These are phyloP conservation scores for Dicyrtomina minuta DNA, from an alignment of 2,888 invertebrate genomes.

Conservation along the genomic window DNA sequence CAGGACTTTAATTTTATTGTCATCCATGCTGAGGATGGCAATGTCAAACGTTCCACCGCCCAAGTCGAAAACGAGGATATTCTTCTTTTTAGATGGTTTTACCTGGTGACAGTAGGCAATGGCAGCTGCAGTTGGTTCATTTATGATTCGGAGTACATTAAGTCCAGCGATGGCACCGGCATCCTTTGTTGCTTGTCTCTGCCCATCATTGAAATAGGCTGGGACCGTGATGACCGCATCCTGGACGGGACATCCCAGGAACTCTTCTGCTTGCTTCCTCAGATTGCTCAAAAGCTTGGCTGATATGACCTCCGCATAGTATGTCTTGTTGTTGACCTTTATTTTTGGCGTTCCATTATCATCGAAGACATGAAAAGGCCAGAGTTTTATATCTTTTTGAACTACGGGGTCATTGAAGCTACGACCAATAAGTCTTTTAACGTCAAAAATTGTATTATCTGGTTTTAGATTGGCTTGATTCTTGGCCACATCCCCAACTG, in stretches of 20 bases:
- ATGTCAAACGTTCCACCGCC: conserved; percentile 46
- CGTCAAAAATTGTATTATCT: conserved; percentile 63
- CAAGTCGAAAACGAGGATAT: conserved; percentile 37
- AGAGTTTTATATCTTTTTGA: conserved; percentile 89
- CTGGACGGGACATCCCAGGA: conserved; percentile 74
- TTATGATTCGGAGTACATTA: conserved; percentile 84
- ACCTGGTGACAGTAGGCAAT: conserved; percentile 31
- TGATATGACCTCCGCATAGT: conserved; percentile 65
- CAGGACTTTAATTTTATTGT: conserved; percentile 5
- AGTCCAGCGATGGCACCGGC: conserved; percentile 79
- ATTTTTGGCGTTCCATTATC: conserved; percentile 62
- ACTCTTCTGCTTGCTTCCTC: conserved; percentile 88
- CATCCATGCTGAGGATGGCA: conserved; percentile 18
- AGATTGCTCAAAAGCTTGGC: conserved; percentile 77
- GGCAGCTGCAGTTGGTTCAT: conserved; percentile 89
- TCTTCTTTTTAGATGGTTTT: background rate
- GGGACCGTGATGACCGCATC: conserved; percentile 79
- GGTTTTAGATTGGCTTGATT: conserved; percentile 4
- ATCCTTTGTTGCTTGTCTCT: conserved; percentile 73
- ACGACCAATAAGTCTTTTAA: conserved; percentile 88
- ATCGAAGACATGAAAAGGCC: conserved; percentile 85
- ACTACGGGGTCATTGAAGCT: conserved; percentile 84
- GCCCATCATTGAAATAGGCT: conserved; percentile 71
- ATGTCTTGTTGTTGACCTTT: conserved; percentile 58
- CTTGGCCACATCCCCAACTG: conserved; percentile 21